phyloP scores from a whole-genome alignment of 1,140 invertebrate species.

The Carposina sasakii region DNA sequence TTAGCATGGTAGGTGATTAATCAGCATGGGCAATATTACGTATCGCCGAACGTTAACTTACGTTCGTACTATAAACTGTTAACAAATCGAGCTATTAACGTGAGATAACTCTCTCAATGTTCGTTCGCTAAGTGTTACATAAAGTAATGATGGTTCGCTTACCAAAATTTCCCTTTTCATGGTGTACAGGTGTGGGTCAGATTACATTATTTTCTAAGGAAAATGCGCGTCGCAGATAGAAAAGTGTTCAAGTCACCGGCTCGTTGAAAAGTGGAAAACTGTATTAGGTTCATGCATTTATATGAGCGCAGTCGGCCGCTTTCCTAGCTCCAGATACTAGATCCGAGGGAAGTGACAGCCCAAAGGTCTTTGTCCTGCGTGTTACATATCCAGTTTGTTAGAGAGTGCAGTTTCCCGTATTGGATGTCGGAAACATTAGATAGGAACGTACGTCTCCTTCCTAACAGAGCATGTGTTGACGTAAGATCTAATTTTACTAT shows the following conservation, averaged over 20 bases:
- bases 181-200: slow-evolving; percentile 20
- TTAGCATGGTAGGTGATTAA: slow-evolving; percentile 29
- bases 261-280: slow-evolving; percentile 56
- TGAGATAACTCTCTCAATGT: slow-evolving; percentile 18
- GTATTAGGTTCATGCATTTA: slow-evolving; percentile 69
- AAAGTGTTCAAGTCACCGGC: slow-evolving; percentile 49
- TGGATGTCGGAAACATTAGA: no score
- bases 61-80: slow-evolving; percentile 11
- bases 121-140: background rate
- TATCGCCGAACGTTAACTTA: slow-evolving; percentile 15
- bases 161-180: slow-evolving; percentile 58
- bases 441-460: no score
- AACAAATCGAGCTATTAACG: slow-evolving; percentile 10
- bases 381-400: slow-evolving; percentile 53
- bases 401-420: no score
- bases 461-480: no score
- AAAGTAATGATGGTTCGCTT: slow-evolving; percentile 17
- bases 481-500: no score
- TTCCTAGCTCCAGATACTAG: slow-evolving; percentile 51
- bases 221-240: slow-evolving; percentile 42
- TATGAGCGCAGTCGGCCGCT: slow-evolving; percentile 53
- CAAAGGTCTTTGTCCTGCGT: slow-evolving; percentile 65
- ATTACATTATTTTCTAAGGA: slow-evolving; percentile 48
- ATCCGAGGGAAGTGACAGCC: slow-evolving; percentile 58
- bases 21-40: slow-evolving; percentile 24